phyloP scores from a whole-genome alignment of 2,888 invertebrate species.

The Aleiodes leptofemur region DNA sequence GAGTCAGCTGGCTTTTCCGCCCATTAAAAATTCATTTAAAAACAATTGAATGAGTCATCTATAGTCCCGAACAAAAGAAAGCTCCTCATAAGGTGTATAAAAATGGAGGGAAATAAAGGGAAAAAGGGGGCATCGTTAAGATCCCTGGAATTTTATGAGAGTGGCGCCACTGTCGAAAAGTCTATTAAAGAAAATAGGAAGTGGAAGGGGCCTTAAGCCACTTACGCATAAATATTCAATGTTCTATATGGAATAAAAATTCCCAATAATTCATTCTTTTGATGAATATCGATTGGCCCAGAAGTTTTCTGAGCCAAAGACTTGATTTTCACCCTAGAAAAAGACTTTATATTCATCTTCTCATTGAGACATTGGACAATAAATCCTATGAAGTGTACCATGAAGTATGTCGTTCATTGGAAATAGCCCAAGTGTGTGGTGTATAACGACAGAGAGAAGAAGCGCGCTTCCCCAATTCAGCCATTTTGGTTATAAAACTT shows the following conservation, averaged over 20 bases:
- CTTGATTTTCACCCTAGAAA: no score
- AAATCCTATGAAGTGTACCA: slow-evolving; percentile 18
- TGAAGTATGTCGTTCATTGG: not conserved
- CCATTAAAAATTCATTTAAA: not conserved
- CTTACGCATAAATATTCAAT: slow-evolving; percentile 19
- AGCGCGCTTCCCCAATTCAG: slow-evolving; percentile 45
- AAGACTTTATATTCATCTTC: no score
- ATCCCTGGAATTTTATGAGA: slow-evolving; percentile 33
- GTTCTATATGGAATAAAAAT: not conserved
- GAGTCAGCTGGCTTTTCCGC: no score
- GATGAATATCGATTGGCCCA: no score
- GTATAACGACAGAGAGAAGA: not conserved
- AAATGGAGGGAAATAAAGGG: not conserved
- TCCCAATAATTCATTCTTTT: no score
- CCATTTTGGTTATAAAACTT: slow-evolving; percentile 51
- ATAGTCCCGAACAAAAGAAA: not conserved
- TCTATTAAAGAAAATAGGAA: slow-evolving; percentile 44
- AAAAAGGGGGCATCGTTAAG: not conserved
- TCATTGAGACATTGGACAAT: slow-evolving; percentile 26
- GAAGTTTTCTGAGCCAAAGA: no score
- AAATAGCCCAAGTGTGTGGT: not conserved
- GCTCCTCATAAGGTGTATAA: not conserved
- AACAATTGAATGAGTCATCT: not conserved
- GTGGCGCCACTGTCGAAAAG: slow-evolving; percentile 48
- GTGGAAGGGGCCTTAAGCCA: slow-evolving; percentile 55